Conservation (phyloP, 2,113 vertebrate genomes). For the Piaya cayana region DNA sequence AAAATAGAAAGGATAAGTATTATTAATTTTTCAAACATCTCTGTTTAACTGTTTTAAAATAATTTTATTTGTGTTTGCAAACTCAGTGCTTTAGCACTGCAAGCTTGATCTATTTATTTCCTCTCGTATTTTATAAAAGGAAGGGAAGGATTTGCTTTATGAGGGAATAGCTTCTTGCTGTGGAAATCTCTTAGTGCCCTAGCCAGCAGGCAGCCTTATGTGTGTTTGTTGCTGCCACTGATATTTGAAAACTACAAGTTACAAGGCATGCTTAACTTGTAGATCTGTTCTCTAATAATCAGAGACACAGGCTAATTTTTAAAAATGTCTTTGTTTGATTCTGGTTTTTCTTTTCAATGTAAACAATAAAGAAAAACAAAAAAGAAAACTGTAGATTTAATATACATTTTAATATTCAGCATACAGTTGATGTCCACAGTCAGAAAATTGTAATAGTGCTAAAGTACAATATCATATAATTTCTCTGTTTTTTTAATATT, state of each 20-base stretch:
- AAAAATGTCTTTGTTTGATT: background rate
- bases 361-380: background rate
- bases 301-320: background rate
- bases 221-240: background rate
- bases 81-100: background rate
- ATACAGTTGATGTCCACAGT: background rate
- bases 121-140: background rate
- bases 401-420: background rate
- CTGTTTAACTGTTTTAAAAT: background rate
- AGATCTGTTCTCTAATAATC: background rate
- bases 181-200: background rate
- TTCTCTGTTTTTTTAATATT: background rate
- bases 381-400: background rate
- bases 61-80: background rate
- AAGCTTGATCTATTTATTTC: constrained; percentile 34
- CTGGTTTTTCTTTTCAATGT: background rate
- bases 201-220: constrained; percentile 6
- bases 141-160: background rate
- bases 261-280: background rate
- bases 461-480: background rate
- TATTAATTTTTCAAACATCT: background rate
- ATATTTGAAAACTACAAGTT: background rate
- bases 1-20: background rate
- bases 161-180: background rate
- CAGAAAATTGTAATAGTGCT: background rate